A percentile compares a stretch with the other conserved stretches of the same genome.
Evolutionary conservation across 92 coral and sea anemone genomes (phyloP).

Genomic region (Nematostella vectensis): DNA sequence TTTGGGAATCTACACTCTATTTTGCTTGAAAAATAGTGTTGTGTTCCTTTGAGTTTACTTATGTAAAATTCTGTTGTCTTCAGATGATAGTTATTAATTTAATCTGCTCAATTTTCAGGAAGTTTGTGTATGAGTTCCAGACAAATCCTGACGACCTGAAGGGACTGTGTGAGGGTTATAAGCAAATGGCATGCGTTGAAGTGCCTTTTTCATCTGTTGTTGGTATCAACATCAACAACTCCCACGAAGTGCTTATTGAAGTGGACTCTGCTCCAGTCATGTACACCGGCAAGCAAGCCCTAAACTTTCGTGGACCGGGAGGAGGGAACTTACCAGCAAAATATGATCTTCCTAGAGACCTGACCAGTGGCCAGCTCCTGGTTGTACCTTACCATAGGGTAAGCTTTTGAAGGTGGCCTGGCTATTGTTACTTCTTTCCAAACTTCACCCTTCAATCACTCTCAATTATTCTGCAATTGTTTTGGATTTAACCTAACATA

Average conservation of each 20-base stretch:
- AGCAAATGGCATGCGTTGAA: conserved; percentile 42
- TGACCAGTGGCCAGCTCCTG: conserved; percentile 38
- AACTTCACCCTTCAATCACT: no score
- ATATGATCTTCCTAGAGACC: conserved; percentile 51
- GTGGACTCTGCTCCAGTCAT: conserved; percentile 43
- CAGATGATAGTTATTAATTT: no score
- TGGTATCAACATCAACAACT: conserved; percentile 40
- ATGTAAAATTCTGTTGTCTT: no score
- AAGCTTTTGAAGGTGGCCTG: no score
- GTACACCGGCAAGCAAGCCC: conserved; percentile 39
- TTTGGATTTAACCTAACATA: no score
- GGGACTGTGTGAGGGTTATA: conserved; percentile 4
- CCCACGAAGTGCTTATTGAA: conserved; percentile 40
- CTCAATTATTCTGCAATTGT: no score
- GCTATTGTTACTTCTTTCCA: no score
- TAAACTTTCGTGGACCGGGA: conserved; percentile 18
- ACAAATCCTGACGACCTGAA: conserved; percentile 7
- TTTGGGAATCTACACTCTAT: no score
- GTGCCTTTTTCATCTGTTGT: conserved; percentile 48
- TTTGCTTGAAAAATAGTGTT: no score
- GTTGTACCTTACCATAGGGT: conserved; percentile 62
- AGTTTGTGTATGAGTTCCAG: conserved; percentile 57
- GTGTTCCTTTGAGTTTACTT: no score
- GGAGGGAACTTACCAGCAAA: conserved; percentile 11
- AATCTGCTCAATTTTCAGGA: conserved; percentile 17